Percentiles rank a stretch among this genome's conserved stretches.
These are phyloP conservation scores for Ophiodon elongatus DNA, from an alignment of 2,113 vertebrate genomes.

Conservation along the genomic window DNA sequence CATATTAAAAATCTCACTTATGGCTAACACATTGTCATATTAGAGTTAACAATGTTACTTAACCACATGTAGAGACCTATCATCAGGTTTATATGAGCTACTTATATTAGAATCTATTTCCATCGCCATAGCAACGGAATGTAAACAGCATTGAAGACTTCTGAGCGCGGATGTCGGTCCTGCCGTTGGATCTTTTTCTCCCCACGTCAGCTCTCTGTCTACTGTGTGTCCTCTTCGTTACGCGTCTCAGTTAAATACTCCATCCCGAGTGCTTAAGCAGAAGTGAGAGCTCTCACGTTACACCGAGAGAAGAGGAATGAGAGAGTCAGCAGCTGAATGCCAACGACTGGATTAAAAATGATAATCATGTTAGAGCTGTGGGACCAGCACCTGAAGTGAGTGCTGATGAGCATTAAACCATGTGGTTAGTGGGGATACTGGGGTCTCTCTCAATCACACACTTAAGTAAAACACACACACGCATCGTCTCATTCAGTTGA, in stretches of 20 bases:
- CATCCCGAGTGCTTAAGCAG: slow-evolving; percentile 44
- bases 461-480: neutral
- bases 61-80: neutral
- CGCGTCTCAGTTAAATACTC: slow-evolving; percentile 45
- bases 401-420: slow-evolving; percentile 22
- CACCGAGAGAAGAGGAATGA: slow-evolving; percentile 16
- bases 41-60: too few relatives aligned
- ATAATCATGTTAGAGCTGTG: slow-evolving; percentile 41
- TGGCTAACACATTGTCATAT: neutral
- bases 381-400: slow-evolving; percentile 31
- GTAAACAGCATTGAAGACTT: neutral
- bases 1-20: too few relatives aligned
- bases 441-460: neutral
- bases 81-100: neutral
- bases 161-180: neutral
- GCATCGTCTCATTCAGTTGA: neutral
- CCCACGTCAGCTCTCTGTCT: slow-evolving; percentile 5
- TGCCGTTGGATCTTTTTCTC: neutral
- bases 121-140: neutral
- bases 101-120: too few relatives aligned
- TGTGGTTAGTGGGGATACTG: slow-evolving; percentile 10
- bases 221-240: slow-evolving; percentile 31
- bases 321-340: slow-evolving; percentile 56
- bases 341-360: slow-evolving; percentile 66
- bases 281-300: slow-evolving; percentile 48